Conservation (phyloP, 2,797 vertebrate species). For the Hemitrygon akajei region DNA sequence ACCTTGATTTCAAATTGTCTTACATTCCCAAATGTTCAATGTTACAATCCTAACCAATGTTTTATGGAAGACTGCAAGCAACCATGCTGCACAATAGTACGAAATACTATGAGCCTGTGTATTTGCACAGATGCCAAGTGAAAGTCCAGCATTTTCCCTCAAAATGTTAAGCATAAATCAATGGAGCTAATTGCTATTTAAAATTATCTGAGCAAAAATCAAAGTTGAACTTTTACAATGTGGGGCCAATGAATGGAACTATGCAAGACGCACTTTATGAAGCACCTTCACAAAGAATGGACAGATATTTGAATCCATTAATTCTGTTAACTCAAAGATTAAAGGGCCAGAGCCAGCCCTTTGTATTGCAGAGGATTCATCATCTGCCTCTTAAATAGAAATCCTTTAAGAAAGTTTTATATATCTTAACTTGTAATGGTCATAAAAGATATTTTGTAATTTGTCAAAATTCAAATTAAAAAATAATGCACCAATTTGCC, state of each 20-base stretch:
- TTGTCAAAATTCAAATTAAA: slow-evolving; percentile 14
- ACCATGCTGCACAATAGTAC: neutral
- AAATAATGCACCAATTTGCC: neutral
- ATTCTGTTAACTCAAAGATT: neutral
- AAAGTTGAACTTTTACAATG: neutral
- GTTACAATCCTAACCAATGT: neutral
- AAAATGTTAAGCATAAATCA: neutral
- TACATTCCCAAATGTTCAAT: neutral
- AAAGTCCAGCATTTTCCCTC: too few species aligned
- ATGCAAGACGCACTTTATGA: neutral
- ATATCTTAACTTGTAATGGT: neutral
- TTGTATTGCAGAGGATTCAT: neutral
- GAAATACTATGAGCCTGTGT: neutral
- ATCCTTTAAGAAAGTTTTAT: neutral
- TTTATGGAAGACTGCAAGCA: neutral
- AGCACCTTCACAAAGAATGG: neutral
- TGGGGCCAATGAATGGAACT: neutral
- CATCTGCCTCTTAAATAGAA: neutral
- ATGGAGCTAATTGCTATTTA: neutral
- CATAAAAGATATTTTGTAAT: neutral
- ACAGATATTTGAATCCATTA: too few species aligned
- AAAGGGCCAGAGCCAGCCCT: neutral
- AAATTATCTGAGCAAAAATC: neutral
- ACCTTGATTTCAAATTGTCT: neutral
- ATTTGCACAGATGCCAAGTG: neutral